A percentile compares a stretch with the other conserved stretches of the same genome.
Evolutionary conservation across 2,113 vertebrate genomes (phyloP).

Genomic region (Pangasianodon gigas): DNA sequence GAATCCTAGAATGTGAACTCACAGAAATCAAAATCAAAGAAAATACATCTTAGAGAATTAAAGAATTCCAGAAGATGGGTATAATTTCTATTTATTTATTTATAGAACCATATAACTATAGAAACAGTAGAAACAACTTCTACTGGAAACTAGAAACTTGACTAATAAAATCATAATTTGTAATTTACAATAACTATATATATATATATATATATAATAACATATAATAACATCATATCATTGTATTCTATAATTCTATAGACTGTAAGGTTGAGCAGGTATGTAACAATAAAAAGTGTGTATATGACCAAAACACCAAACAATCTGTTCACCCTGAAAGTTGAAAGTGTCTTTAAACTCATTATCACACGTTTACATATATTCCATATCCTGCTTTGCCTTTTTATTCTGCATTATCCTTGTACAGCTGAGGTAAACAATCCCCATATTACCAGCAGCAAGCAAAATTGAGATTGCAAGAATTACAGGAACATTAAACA

Average conservation of each 20-base stretch:
- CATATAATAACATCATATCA: neutral
- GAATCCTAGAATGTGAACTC: neutral
- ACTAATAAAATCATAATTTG: neutral
- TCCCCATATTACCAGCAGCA: neutral
- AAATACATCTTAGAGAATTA: neutral
- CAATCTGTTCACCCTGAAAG: neutral
- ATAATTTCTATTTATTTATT: neutral
- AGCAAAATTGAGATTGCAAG: constrained; percentile 2
- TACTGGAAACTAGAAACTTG: neutral
- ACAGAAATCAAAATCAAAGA: neutral
- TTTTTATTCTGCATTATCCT: constrained; percentile 12
- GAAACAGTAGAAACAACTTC: neutral
- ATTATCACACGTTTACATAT: neutral
- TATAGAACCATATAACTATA: neutral
- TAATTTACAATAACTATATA: neutral
- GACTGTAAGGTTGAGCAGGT: neutral
- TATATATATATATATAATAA: neutral
- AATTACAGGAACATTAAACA: constrained; percentile 14
- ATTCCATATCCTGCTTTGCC: neutral
- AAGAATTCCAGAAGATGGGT: neutral
- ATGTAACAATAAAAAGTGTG: neutral
- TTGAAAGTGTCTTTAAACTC: neutral
- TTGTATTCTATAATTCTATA: neutral
- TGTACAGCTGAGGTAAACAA: neutral
- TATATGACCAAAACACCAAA: too few relatives aligned